Evolutionary conservation across 2,113 vertebrate genomes (phyloP).

Genomic region (Oxyura jamaicensis): DNA sequence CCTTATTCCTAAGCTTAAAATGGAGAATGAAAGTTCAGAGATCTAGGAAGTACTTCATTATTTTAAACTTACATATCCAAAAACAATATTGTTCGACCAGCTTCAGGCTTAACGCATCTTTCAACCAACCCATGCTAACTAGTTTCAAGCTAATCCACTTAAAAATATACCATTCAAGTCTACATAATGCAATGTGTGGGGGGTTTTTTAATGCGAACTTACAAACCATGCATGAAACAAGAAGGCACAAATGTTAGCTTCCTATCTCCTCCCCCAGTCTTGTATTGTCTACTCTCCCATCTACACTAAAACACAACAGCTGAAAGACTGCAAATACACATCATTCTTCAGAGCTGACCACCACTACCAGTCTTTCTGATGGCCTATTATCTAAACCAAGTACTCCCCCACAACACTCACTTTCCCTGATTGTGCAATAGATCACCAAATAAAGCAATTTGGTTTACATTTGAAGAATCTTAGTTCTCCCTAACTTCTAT

Average conservation of each 20-base stretch:
- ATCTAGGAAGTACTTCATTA: neutral
- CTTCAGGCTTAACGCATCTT: neutral
- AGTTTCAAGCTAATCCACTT: neutral
- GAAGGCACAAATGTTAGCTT: neutral
- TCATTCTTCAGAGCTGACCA: neutral
- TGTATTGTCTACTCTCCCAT: neutral
- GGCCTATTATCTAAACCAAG: neutral
- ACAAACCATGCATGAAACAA: neutral
- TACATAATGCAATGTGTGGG: neutral
- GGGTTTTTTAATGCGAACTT: neutral
- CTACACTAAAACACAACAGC: neutral
- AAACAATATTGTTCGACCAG: neutral
- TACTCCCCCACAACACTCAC: neutral
- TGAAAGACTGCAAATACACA: neutral
- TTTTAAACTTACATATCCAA: neutral
- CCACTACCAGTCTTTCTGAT: neutral
- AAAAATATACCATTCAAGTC: neutral
- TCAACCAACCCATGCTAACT: neutral
- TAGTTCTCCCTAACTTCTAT: neutral
- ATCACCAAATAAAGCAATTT: neutral
- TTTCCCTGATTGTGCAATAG: accelerated
- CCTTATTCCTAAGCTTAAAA: neutral
- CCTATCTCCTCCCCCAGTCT: neutral
- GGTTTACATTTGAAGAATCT: neutral
- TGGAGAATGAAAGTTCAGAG: neutral